Base-by-base conservation (phyloP, 2,888 invertebrate genomes). In the Idaea aversata region DNA sequence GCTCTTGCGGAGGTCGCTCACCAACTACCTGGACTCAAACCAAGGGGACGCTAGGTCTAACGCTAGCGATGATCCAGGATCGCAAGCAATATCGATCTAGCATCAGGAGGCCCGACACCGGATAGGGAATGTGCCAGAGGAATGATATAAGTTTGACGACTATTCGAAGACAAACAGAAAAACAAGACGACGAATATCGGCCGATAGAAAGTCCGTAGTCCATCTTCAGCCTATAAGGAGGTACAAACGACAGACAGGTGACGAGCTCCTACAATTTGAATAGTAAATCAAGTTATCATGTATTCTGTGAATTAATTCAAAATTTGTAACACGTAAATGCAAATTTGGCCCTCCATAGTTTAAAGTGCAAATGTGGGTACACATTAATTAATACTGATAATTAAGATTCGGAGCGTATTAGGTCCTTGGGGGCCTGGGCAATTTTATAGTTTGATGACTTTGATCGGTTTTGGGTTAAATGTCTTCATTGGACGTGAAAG, bases 331-430 rank as follows among this genome's bases (percentile, higher is more conserved):
- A 70, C 71, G 72, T 70, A 68, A 36, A 76, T 75, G 74, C 71
- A 77, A 82, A 79, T 76, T 65, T 66, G 64, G 59, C 67, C 65
- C 65, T 66, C 59, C 65, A 64, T 72, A 78, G 79, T 77, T 76
- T 76, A 77, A 77, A 79, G 74, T 79, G 80, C 68, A 78, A 79
- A 82, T 76, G 66, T 70, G 67, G 67, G 67, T 68, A 73, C 66
- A 72, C 76, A 77, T 68, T 80, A 80, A 82, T 82, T 82, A 81
- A 81, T 80, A 82, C 78, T 75, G 75, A 76, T 80, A 77, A 82
- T 81, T 81, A 73, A 75, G 77, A 80, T 73, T 79, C 75, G 67
- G 58, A n/a, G 15, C 58, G 4, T 25, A 25, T 25, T 25, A 25
- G 25, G 58, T 59, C 16, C 16, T 15, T 15, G 58, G 15, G 16